Conservation (phyloP, 2,113 vertebrate genomes). For the Pelobates fuscus region DNA sequence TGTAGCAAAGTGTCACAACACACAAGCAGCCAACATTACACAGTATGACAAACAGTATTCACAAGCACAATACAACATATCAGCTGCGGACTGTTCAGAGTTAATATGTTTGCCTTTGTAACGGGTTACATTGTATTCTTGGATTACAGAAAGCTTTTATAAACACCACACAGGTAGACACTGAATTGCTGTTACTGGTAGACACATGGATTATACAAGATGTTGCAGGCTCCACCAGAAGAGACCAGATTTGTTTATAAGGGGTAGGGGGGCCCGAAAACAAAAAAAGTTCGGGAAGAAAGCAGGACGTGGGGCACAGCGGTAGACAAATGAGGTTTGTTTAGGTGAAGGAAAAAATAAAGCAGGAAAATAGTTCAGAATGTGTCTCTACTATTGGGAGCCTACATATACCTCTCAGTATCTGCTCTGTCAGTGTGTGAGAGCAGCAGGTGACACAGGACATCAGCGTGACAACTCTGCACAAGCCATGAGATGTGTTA, state of each 20-base stretch:
- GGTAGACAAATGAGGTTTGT: not conserved
- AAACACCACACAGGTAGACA: not conserved
- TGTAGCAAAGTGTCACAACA: too few species aligned
- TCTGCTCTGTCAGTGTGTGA: conserved; percentile 37
- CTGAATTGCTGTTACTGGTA: too few species aligned
- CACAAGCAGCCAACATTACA: conserved; percentile 38
- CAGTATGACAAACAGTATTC: conserved; percentile 55
- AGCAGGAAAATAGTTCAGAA: not conserved
- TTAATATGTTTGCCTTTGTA: not conserved
- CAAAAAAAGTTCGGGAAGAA: not conserved
- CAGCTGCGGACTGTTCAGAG: not conserved
- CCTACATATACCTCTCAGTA: conserved; percentile 1
- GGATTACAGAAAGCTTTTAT: not conserved
- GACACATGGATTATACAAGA: not conserved
- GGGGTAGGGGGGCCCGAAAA: not conserved
- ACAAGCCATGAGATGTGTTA: conserved; percentile 46
- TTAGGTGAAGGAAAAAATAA: too few species aligned
- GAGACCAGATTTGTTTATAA: not conserved
- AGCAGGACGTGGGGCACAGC: not conserved
- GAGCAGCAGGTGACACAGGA: conserved; percentile 34
- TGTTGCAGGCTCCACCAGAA: conserved; percentile 28
- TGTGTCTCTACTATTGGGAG: not conserved
- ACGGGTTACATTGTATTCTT: not conserved
- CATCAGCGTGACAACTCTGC: conserved; percentile 27
- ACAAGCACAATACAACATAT: conserved; percentile 54